phyloP scores from a whole-genome alignment of 2,797 vertebrate species.

The Cossypha heuglini region DNA sequence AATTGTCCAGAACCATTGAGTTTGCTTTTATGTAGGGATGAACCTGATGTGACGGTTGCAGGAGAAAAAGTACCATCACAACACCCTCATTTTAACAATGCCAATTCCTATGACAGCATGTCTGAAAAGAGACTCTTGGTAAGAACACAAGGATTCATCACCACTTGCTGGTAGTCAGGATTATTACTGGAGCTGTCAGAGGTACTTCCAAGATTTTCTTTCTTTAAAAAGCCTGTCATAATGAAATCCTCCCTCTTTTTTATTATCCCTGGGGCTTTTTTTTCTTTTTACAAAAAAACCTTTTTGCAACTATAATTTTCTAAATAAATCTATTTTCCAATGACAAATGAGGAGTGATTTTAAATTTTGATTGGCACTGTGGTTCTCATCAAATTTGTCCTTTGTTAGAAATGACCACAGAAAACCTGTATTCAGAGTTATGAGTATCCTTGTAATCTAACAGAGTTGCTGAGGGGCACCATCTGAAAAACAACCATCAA shows the following conservation, averaged over 20 bases:
- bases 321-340: not conserved
- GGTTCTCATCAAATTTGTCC: not conserved
- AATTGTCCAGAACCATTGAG: not conserved
- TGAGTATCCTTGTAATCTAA: not conserved
- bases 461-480: not conserved
- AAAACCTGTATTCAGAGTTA: not conserved
- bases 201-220: not conserved
- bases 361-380: not conserved
- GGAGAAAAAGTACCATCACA: not conserved
- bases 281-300: not conserved
- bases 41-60: not conserved
- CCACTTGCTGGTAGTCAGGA: not conserved
- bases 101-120: not conserved
- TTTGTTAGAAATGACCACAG: not conserved
- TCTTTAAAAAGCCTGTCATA: not conserved
- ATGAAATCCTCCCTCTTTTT: not conserved
- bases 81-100: not conserved
- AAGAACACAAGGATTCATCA: not conserved
- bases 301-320: not conserved
- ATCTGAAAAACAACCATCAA: not conserved
- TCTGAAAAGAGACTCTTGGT: not conserved
- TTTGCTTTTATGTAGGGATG: not conserved
- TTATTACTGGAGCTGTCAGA: not conserved
- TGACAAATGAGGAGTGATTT: not conserved
- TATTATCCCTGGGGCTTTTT: fast-evolving